These are phyloP conservation scores for Yponomeuta malinellus DNA, from an alignment of 2,888 invertebrate species.

Conservation along the genomic window DNA sequence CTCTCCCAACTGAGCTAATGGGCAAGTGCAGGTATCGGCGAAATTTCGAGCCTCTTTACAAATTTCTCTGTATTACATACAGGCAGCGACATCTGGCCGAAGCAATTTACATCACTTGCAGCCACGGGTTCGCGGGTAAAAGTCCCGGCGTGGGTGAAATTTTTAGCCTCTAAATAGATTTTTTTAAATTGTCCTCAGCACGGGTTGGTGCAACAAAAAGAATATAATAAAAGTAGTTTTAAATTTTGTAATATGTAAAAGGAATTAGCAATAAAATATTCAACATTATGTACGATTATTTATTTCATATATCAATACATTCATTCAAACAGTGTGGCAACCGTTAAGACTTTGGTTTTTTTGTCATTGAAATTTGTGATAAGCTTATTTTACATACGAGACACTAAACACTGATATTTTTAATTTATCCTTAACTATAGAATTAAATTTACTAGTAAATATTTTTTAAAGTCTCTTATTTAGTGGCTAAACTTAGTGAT, in stretches of 20 bases:
- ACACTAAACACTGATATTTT: conserved; percentile 48
- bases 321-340: conserved; percentile 34
- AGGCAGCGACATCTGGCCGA: too few species aligned
- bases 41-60: too few species aligned
- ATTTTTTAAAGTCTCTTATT: conserved; percentile 1
- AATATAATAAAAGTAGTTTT: too few species aligned
- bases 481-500: not conserved
- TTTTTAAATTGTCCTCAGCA: too few species aligned
- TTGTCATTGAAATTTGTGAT: conserved; percentile 23
- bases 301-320: conserved; percentile 55
- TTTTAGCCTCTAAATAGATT: too few species aligned
- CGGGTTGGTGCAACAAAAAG: too few species aligned
- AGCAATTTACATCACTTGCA: too few species aligned
- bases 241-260: not conserved
- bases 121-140: too few species aligned
- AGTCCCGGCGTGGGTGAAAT: too few species aligned
- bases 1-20: too few species aligned
- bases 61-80: too few species aligned
- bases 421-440: conserved; percentile 38
- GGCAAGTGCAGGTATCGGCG: too few species aligned
- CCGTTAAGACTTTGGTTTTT: conserved; percentile 31
- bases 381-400: conserved; percentile 23
- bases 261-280: conserved; percentile 5
- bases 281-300: conserved; percentile 49
- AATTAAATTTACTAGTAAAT: conserved; percentile 3